Conservation (phyloP, 2,888 invertebrate genomes). For the Ypsolopha scabrella region DNA sequence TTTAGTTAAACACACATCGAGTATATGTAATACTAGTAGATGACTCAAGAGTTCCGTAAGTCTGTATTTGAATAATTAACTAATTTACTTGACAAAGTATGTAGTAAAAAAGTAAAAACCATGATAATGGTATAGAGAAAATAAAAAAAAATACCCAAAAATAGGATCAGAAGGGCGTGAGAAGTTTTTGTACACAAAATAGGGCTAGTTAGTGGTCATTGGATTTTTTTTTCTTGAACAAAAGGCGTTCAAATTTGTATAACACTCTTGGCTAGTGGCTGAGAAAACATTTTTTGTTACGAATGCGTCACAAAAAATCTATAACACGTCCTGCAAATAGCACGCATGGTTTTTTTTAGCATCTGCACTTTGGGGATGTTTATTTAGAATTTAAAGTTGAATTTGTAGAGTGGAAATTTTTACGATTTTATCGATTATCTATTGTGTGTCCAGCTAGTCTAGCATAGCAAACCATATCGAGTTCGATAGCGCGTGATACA, state of each 20-base stretch:
- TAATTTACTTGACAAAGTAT: too few species aligned
- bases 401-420: background rate
- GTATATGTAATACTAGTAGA: too few species aligned
- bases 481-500: too few species aligned
- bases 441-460: too few species aligned
- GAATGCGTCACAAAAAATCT: slow-evolving; percentile 9
- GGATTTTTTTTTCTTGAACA: slow-evolving; percentile 18
- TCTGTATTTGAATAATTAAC: too few species aligned
- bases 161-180: slow-evolving; percentile 27
- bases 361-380: background rate
- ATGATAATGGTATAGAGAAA: too few species aligned
- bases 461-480: too few species aligned
- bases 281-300: slow-evolving; percentile 31
- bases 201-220: slow-evolving; percentile 46
- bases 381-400: background rate
- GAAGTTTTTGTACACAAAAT: slow-evolving; percentile 18
- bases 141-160: background rate
- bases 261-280: slow-evolving; percentile 28
- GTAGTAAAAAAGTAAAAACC: too few species aligned
- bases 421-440: too few species aligned
- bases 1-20: too few species aligned
- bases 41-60: too few species aligned
- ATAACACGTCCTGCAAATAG: slow-evolving; percentile 17
- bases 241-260: slow-evolving; percentile 38
- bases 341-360: background rate